Percentiles rank a stretch among this genome's conserved stretches.
phyloP scores from a whole-genome alignment of 1,140 invertebrate species.

The Drosophila ananassae region DNA sequence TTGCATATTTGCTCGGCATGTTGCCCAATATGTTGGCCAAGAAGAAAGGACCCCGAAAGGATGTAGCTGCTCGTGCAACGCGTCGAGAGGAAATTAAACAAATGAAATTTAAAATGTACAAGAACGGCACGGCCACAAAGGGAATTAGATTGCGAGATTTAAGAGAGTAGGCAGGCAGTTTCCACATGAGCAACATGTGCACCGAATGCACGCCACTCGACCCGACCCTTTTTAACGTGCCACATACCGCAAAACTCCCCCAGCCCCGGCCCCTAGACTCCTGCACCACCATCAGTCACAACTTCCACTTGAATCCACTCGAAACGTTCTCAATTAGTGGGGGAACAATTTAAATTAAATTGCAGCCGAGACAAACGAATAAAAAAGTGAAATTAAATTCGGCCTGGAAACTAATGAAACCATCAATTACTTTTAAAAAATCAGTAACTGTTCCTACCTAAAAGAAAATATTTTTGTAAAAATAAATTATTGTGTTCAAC shows the following conservation, averaged over 20 bases:
- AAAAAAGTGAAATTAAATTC: conserved; percentile 12
- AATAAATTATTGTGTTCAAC: not conserved
- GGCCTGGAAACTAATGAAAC: not conserved
- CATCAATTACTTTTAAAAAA: not conserved
- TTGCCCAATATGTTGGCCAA: conserved; percentile 64
- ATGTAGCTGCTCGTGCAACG: conserved; percentile 13
- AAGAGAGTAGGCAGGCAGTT: conserved; percentile 5
- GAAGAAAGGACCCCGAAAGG: conserved; percentile 9
- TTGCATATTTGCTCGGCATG: conserved; percentile 60
- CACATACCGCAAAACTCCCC: conserved; percentile 1
- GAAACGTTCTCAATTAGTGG: conserved; percentile 42
- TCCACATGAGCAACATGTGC: conserved; percentile 24
- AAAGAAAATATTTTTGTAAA: not conserved
- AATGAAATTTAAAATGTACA: conserved; percentile 55
- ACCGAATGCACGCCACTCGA: conserved; percentile 35
- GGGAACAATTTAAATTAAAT: conserved; percentile 30
- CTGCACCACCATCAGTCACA: conserved; percentile 1
- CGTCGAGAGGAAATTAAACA: conserved; percentile 47
- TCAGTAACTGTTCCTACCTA: not conserved
- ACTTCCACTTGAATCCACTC: conserved; percentile 29
- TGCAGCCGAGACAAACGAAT: not conserved
- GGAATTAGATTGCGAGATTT: conserved; percentile 28
- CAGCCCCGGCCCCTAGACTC: not conserved
- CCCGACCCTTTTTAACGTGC: conserved; percentile 23
- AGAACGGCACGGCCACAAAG: conserved; percentile 13